These are phyloP conservation scores for Nephrotoma flavescens DNA, from an alignment of 2,888 invertebrate species.

Conservation along the genomic window DNA sequence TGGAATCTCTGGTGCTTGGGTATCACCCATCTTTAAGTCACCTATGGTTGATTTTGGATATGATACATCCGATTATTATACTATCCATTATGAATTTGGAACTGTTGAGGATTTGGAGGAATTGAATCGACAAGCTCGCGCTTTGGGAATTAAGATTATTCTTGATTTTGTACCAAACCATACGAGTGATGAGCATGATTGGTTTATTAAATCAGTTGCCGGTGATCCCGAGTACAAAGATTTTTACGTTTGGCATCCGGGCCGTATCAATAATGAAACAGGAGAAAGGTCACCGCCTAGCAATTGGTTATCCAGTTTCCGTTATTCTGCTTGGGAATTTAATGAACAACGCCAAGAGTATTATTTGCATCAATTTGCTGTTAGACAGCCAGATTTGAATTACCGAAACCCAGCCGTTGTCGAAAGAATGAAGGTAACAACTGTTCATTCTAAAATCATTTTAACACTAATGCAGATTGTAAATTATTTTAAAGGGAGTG, in stretches of 20 bases:
- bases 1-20: constrained; percentile 63
- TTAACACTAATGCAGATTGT: not conserved
- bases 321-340: constrained; percentile 52
- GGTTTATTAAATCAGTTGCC: constrained; percentile 48
- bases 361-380: constrained; percentile 47
- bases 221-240: constrained; percentile 41
- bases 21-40: constrained; percentile 71
- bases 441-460: not conserved
- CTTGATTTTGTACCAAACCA: constrained; percentile 55
- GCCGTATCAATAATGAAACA: constrained; percentile 13
- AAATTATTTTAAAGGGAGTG: constrained; percentile 31
- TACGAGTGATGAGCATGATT: constrained; percentile 30
- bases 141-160: constrained; percentile 40
- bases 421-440: constrained; percentile 30
- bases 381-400: constrained; percentile 49
- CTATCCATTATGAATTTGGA: constrained; percentile 59
- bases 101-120: constrained; percentile 53
- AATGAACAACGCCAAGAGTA: constrained; percentile 39
- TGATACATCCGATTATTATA: constrained; percentile 64
- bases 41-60: constrained; percentile 82
- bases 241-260: constrained; percentile 47
- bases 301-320: constrained; percentile 29
- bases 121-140: constrained; percentile 40
- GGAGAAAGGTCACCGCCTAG: constrained; percentile 22
- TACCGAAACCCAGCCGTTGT: constrained; percentile 37